Evolutionary conservation across 2,113 vertebrate genomes (phyloP).

Genomic region (Deroptyus accipitrinus): DNA sequence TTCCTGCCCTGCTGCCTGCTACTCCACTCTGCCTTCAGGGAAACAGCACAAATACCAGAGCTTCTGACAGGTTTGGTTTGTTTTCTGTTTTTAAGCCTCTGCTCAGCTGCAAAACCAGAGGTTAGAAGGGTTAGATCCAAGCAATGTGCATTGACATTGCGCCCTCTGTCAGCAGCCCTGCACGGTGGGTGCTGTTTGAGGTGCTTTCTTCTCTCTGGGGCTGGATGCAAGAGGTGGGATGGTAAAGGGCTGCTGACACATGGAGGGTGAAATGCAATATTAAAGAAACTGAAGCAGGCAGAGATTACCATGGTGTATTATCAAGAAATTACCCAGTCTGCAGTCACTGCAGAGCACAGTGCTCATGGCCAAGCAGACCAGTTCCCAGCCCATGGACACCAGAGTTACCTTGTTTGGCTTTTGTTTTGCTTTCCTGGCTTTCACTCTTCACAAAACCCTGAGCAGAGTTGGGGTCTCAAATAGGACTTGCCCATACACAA

Average conservation of each 20-base stretch:
- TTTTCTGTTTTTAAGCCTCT: neutral
- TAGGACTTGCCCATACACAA: neutral
- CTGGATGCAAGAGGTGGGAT: neutral
- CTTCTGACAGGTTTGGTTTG: neutral
- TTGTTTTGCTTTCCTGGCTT: neutral
- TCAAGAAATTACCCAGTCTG: accelerated
- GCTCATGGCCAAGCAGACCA: accelerated
- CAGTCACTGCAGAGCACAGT: neutral
- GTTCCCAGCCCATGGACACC: neutral
- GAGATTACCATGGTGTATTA: neutral
- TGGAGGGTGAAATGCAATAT: accelerated
- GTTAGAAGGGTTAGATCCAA: neutral
- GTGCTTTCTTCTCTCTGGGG: neutral
- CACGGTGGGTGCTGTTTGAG: accelerated
- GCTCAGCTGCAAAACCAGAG: neutral
- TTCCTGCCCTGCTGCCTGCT: neutral
- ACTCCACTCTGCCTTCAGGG: neutral
- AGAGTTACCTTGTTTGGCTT: neutral
- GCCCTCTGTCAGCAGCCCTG: neutral
- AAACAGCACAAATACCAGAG: conserved; percentile 14
- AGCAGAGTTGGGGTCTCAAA: accelerated
- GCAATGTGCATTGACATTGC: neutral
- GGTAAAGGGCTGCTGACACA: neutral
- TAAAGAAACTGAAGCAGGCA: neutral
- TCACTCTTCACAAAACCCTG: neutral